Base-by-base conservation (phyloP, 2,113 vertebrate species). In the Rissa tridactyla region DNA sequence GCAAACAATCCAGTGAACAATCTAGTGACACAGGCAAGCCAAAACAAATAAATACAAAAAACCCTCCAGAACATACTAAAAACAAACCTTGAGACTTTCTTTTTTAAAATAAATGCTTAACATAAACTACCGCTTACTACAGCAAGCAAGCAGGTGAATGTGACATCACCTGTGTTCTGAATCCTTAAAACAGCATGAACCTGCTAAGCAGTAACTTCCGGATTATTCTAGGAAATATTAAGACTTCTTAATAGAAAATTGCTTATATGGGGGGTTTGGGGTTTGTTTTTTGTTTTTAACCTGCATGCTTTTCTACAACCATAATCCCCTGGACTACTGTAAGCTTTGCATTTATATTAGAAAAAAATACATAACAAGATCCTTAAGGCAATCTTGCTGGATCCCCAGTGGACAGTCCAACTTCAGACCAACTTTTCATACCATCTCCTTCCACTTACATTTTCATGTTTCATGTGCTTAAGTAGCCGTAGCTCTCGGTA, bases 401-500 rank as follows among this genome's bases (percentile, higher is more conserved):
- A n/a, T 27, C 32, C 18, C 83, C 32, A 7, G 17, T n/a, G 62
- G 38, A 23, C 1, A 14, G 49, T 3, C 16, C 64, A 34, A 2
- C 17, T 7, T 16, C 2, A 88, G 49, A 12, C 5, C 4, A 82
- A 15, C 17, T 22, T 14, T 21, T 40, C 22, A 2, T 0, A 34
- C 1, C 19, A 30, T 15, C 34, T 54, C 25, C 66, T 66, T 9
- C 9, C 36, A 98, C 99, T 99, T 91, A 99, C 99, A 30, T 99
- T 99, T 97, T 99, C 99, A 1, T 99, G 99, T 84, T 99, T 99
- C 99, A 99, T 99, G 94, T 99, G 99, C 95, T 99, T 99, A 49
- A 99, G 99, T 34, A 99, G 98, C 47, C 99, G 98, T 38, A 99
- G 98, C 91, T 99, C 99, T 79, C 99, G 97, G 98, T 99, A 99